Evolutionary conservation across 2,888 invertebrate species (phyloP).

Genomic region (Panopea generosa): DNA sequence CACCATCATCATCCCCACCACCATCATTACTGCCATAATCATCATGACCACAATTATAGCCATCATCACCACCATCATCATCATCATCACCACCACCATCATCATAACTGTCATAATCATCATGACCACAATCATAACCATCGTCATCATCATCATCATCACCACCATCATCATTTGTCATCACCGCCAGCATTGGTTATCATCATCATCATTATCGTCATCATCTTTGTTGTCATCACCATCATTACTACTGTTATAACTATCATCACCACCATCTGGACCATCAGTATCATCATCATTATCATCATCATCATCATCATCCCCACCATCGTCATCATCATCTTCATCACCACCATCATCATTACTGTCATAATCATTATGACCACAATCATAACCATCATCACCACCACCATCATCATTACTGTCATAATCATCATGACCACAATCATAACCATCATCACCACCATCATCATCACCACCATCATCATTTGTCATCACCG

Average conservation of each 20-base stretch:
- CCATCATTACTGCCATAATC: not conserved
- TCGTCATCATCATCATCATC: constrained; percentile 9
- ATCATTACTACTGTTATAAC: not conserved
- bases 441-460: too few species aligned
- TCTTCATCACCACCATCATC: not conserved
- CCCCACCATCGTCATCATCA: not conserved
- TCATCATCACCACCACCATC: constrained; percentile 6
- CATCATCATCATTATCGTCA: constrained; percentile 4
- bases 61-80: constrained; percentile 9
- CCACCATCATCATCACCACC: too few species aligned
- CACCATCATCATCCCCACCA: constrained; percentile 2
- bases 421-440: too few species aligned
- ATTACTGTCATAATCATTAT: not conserved
- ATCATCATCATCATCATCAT: constrained; percentile 9
- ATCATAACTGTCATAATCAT: not conserved
- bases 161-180: not conserved
- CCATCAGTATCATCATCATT: constrained; percentile 3
- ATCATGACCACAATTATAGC: not conserved
- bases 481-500: too few species aligned
- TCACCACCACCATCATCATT: not conserved
- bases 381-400: too few species aligned
- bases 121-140: not conserved
- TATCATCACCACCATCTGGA: not conserved
- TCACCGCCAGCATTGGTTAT: not conserved
- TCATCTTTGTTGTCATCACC: constrained; percentile 1